Evolutionary conservation across 2,797 vertebrate species (phyloP).

Genomic region (Leuciscus waleckii): DNA sequence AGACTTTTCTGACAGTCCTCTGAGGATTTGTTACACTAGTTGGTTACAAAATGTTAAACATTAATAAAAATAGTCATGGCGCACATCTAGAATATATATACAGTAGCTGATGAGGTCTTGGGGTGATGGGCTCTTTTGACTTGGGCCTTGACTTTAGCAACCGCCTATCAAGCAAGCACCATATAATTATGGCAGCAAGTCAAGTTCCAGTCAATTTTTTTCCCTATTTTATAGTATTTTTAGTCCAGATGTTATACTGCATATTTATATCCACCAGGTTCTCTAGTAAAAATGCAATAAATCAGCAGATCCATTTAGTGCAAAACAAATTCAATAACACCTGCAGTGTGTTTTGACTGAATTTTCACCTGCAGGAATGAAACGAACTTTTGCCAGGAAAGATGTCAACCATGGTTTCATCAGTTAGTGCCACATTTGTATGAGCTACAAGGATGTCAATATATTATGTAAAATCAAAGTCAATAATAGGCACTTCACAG

Average conservation of each 20-base stretch:
- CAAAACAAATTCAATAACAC: slow-evolving; percentile 3
- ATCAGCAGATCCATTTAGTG: not conserved
- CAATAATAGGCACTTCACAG: slow-evolving; percentile 1
- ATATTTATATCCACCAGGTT: not conserved
- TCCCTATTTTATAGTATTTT: not conserved
- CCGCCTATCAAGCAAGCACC: not conserved
- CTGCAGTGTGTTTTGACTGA: not conserved
- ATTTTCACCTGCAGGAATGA: slow-evolving; percentile 1
- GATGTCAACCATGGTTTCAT: slow-evolving; percentile 13
- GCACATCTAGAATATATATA: not conserved
- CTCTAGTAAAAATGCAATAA: not conserved
- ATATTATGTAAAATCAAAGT: slow-evolving; percentile 30
- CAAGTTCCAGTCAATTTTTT: not conserved
- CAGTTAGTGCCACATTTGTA: slow-evolving; percentile 4
- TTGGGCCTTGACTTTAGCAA: not conserved
- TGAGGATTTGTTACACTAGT: not conserved
- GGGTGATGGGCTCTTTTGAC: not conserved
- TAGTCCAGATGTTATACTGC: not conserved
- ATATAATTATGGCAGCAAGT: not conserved
- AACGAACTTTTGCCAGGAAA: slow-evolving; percentile 25
- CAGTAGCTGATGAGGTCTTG: not conserved
- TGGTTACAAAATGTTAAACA: not conserved
- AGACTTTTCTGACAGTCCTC: not conserved
- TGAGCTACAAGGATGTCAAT: slow-evolving; percentile 26
- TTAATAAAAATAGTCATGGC: not conserved